Percentiles rank a stretch among this genome's conserved stretches.
Evolutionary conservation across 2,113 vertebrate species (phyloP).

Genomic region (Dipodomys spectabilis): DNA sequence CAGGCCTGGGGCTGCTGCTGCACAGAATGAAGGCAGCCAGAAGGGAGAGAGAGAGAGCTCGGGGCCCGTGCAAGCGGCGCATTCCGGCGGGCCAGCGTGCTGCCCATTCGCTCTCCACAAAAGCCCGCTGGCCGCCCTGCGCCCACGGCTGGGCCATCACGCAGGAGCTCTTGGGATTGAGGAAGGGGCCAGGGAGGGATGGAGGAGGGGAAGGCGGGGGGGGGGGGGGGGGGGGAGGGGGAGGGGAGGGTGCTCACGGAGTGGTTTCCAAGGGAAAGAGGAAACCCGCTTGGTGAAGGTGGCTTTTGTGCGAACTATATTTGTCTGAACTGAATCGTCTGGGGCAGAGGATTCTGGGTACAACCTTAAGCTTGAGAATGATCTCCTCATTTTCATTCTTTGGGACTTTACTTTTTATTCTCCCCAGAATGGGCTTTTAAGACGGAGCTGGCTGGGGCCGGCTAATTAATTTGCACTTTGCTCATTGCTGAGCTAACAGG

Average conservation of each 20-base stretch:
- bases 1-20: background rate
- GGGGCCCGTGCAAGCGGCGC: no score
- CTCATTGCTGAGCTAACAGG: no score
- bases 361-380: background rate
- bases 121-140: conserved; percentile 53
- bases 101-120: conserved; percentile 64
- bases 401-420: no score
- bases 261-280: conserved; percentile 71
- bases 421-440: no score
- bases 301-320: conserved; percentile 48
- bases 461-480: no score
- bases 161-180: conserved; percentile 30
- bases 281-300: conserved; percentile 44
- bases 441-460: no score
- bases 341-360: background rate
- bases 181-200: background rate
- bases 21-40: conserved; percentile 4
- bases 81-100: conserved; percentile 48
- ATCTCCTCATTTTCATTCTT: no score
- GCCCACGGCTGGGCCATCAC: conserved; percentile 41
- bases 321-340: background rate
- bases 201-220: background rate
- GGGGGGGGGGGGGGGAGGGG: background rate
- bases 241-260: background rate
- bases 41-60: background rate